Base-by-base conservation (phyloP, 1,140 invertebrate species). In the Papilio polytes region DNA sequence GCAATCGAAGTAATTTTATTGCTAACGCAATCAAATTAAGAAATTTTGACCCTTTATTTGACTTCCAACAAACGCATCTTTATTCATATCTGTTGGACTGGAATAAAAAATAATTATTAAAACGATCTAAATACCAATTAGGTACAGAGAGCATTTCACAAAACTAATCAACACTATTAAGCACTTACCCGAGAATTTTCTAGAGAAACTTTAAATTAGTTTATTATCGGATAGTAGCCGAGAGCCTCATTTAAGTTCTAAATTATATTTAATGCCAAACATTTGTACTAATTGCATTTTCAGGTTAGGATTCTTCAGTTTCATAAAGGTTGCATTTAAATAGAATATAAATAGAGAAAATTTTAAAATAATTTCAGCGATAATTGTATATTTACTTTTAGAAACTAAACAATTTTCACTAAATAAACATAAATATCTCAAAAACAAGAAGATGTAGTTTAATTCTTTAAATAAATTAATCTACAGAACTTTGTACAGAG, bases 111-210 rank as follows among this genome's bases (percentile, higher is more conserved):
- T 66, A 31, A 66, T 66, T 22, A 63, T 22, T 15, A 66, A 66
- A 66, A 66, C 13, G 63, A 66, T 66, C 22, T 13, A 31, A 66
- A 66, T 15, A 26, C 10, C 63, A 66, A 66, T 66, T 66, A 66
- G 4, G 3, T 66, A 66, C 9, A 15, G 13, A 66, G 63, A 31
- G 22, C 12, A 26, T 4, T 15, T 66, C 63, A 31, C 63, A 66
- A 66, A 26, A 66, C 22, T 7, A 66, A 66, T 66, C 22, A 66
- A 66, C 13, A 31, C 13, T 15, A 7, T 31, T 36, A 66, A 66
- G 63, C 13, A 66, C 63, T 13, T 31, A 36, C 36, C 22, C 26
- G 22, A 66, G 63, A 26, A 31, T 31, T 66, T 66, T 66, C 22
- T 66, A 15, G 22, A 66, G 22, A 12, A 66, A 31, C 63, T 66